Base-by-base conservation (phyloP, 2,888 invertebrate species). In the Meta bourneti region DNA sequence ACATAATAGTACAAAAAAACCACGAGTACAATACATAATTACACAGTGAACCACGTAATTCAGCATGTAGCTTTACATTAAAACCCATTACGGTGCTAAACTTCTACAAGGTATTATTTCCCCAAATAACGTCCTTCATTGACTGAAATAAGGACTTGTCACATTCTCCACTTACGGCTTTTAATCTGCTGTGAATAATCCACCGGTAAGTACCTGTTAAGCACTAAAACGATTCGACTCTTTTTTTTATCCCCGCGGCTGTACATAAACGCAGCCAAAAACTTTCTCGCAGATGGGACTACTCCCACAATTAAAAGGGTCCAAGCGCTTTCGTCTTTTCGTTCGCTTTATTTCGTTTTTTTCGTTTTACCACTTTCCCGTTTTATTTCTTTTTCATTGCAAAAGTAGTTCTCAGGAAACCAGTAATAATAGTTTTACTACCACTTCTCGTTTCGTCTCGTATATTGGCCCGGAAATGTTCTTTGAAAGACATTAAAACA, bases 401-500 rank as follows among this genome's bases (percentile, higher is more conserved):
- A 79, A 85, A 85, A 86, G 86, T 86, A 78, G 79, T 80, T 87
- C 87, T 54, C 71, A 74, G 79, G 72, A 79, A 80, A 72, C 72
- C 72, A 61, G 79, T 80, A 87, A 87, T 87, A 87, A 87, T 87
- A 87, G 79, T 87, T 87, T 87, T 87, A 87, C 87, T 87, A 54
- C 87, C 78, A 72, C 87, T 87, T 87, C 72, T 79, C 34, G n/a
- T 78, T 48, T 69, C 78, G 69, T 86, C 70, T 61, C 78, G 75
- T 61, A 86, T 77, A 86, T 77, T 86, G 77, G 87, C 7, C 71
- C 87, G 79, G 87, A 80, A 87, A 87, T 80, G 87, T 80, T 87
- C 87, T 72, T 51, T 71, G 72, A 78, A 87, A 87, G 87, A 87
- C 87, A 87, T 87, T 87, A 87, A 87, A 87, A 87, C 87, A 79